Evolutionary conservation across 2,113 vertebrate genomes (phyloP), one percentile per base, ranked within the genome.

Genomic region (Xenopus borealis): DNA sequence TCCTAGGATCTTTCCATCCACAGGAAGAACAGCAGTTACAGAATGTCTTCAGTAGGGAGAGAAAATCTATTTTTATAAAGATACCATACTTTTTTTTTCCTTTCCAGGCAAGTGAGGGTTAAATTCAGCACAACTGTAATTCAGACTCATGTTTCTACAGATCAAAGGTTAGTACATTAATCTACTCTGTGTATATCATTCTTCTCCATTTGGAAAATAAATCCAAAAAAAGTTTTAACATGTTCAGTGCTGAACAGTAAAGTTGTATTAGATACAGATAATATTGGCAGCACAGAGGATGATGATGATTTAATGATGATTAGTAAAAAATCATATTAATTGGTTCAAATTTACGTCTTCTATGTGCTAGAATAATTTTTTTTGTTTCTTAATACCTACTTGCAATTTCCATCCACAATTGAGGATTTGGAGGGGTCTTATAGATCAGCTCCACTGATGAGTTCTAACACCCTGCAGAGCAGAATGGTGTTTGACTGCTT

Each of bases 131-230:
- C 82, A 85, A 78, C 74, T 83, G 72, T 86, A 84, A 82, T 85
- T 83, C 80, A 84, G 80, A 66, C 76, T 81, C 57, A 78, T 71
- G 75, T 78, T 88, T 82, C 79, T 23, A 65, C 40, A 74, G 80
- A 84, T 61, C 57, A 83, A 81, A 79, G 81, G 79, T 82, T 68
- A 82, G 61, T 23, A 79, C 71, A 79, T 80, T 82, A 81, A 79
- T 84, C 79, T 83, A 57, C 82, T 82, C 67, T 69, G 62, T 78
- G 79, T 78, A 81, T 80, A 82, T 83, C 76, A 85, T 59, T 80
- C 70, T 78, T 71, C 11, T 27, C 53, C 64, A 70, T 71, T 67
- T 40, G 62, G 19, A 63, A 78, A 72, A 79, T 72, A 78, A 78
- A 78, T 69, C 46, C 50, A 75, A 68, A 64, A n/a, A 83, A 84